Base-by-base conservation (phyloP, 1,140 invertebrate species). In the Aphidius ervi region DNA sequence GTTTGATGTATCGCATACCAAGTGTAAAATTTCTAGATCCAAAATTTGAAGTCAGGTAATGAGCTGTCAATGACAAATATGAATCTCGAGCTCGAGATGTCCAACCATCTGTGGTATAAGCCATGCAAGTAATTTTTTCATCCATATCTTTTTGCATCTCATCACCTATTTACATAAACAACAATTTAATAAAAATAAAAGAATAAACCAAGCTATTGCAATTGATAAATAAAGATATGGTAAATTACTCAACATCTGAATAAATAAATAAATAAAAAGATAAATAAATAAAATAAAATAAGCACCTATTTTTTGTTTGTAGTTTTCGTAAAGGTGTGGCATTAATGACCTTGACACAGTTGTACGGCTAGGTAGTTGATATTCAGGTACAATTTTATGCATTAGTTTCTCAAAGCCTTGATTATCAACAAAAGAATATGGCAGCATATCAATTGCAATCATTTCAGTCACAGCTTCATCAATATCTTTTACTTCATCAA, bases 1-100 rank as follows among this genome's bases (percentile, higher is more conserved):
- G 37, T 8, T 48, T 4, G 4, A 57, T 4, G 48, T 47, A 37
- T 10, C 10, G 31, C 39, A 61, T 56, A n/a, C 52, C 53, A 1
- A 61, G 45, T 6, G 53, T 56, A 2, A 56, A 43, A 49, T 61
- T 61, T 49, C 53, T 48, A 8, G 47, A 7, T 6, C 41, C 39
- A 42, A 61, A 61, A n/a, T 56, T 10, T 10, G 6, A 9, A 4
- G 59, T 48, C 31, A 56, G 40, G n/a, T 61, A 61, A 41, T 61
- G 53, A 7, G 49, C 9, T 42, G 53, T 56, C 6, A 61, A 37
- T 5, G 52, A 56, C 4, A 61, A 10, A 45, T 61, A 48, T 5
- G 9, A 31, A 16, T 56, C 5, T 1, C 23, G n/a, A 56, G 43
- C 10, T 16, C 46, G 9, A 10, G 59, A 61, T 8, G 9, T 49